A percentile compares a stretch with the other conserved stretches of the same genome.
These are phyloP conservation scores for Proteles cristata DNA, from an alignment of 2,113 vertebrate species.

Conservation along the genomic window DNA sequence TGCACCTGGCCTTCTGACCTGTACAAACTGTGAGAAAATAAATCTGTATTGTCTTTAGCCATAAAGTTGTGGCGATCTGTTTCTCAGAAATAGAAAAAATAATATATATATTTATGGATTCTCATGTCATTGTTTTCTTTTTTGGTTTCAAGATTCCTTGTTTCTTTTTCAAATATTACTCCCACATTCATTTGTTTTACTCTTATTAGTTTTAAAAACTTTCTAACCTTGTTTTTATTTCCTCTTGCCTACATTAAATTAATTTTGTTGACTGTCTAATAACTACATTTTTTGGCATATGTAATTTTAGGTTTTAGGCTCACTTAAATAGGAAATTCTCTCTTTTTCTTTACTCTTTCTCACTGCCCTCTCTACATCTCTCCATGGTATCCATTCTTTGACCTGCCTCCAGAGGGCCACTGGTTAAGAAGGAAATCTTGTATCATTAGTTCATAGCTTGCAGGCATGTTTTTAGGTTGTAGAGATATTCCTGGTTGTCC, in stretches of 20 bases:
- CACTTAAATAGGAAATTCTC: neutral
- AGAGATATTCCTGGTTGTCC: neutral
- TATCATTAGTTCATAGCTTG: too few species aligned
- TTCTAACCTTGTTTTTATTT: neutral
- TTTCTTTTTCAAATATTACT: neutral
- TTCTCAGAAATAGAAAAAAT: neutral
- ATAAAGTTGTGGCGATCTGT: neutral
- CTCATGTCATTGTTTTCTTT: neutral
- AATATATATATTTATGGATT: neutral
- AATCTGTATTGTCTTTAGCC: neutral
- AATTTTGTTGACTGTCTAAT: neutral
- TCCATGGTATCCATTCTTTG: neutral
- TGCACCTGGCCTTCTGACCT: neutral
- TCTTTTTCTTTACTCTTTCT: neutral
- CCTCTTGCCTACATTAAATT: neutral
- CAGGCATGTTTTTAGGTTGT: neutral
- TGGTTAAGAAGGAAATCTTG: neutral
- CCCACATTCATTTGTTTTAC: neutral
- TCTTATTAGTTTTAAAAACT: neutral
- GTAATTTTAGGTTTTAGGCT: neutral
- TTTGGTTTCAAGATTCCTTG: neutral
- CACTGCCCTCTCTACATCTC: neutral
- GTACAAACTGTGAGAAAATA: neutral
- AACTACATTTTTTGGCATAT: neutral
- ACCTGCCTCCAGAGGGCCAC: neutral